Base-by-base conservation (phyloP, 2,888 invertebrate species). In the Arge pagana region DNA sequence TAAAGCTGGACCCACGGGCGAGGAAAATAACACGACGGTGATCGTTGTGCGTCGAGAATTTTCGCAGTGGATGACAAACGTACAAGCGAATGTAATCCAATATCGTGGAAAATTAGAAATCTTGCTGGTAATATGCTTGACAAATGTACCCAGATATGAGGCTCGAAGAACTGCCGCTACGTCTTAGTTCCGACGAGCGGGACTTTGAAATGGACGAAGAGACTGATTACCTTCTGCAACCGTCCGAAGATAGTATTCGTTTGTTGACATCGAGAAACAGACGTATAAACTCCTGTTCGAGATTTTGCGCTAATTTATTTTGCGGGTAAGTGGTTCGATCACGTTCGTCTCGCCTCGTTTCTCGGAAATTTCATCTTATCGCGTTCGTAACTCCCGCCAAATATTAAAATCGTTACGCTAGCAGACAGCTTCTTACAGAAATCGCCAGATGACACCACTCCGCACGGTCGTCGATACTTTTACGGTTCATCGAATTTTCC, bases 171-270 rank as follows among this genome's bases (percentile, higher is more conserved):
- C 67, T 75, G 75, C 74, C 74, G 59, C 52, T 75, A 55, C 66
- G 72, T 52, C 62, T 74, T 28, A 75, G 70, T 60, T 57, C 73
- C 33, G 76, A 76, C 39, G 76, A 76, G 64, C 72, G 68, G 58
- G 71, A 75, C 60, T 76, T 76, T 62, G 76, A 76, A 63, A 75
- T 76, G 76, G 76, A 75, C 57, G 76, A 76, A 51, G 76, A 76
- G 54, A 75, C 76, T 0, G 76, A 76, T 54, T 76, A 74, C 62
- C 67, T 76, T 39, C 63, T 76, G 19, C 75, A 73, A 21, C 69
- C 76, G 3, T 62, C 65, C 37, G 75, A 72, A 52, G 74, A 71
- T 35, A 73, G 67, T 59, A 68, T 73, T 42, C 57, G 71, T 43
- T 65, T 72, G 2, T 55, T 72, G 40, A 43, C 39, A 56, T 62